A percentile compares a stretch with the other conserved stretches of the same genome.
phyloP scores from a whole-genome alignment of 1,140 invertebrate genomes.

The Condylostylus longicornis region DNA sequence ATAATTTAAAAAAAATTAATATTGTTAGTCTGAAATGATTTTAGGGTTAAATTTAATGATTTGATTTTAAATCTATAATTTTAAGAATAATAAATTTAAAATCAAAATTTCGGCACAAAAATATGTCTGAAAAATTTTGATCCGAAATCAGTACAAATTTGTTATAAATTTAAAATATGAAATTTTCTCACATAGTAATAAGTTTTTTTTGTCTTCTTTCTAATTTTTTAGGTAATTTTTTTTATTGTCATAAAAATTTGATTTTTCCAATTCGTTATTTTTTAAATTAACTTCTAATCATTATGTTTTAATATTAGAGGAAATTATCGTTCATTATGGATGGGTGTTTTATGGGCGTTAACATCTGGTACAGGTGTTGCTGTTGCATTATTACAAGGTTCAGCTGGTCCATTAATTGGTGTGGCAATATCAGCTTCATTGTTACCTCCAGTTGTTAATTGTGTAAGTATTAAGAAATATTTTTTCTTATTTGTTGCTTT shows the following conservation, averaged over 20 bases:
- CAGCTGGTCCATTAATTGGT: constrained; percentile 68
- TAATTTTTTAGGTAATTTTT: not conserved
- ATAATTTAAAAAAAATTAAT: too few relatives aligned
- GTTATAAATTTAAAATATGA: too few relatives aligned
- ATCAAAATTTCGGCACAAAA: too few relatives aligned
- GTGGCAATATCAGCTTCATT: constrained; percentile 79
- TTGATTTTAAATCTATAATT: too few relatives aligned
- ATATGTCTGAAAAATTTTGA: too few relatives aligned
- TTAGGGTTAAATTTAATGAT: too few relatives aligned
- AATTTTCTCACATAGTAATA: too few relatives aligned
- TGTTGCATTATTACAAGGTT: constrained; percentile 69
- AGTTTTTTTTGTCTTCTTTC: not conserved
- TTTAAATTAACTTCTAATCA: not conserved
- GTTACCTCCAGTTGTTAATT: constrained; percentile 74
- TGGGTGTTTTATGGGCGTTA: constrained; percentile 54
- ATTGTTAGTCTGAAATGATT: too few relatives aligned
- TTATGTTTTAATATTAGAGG: constrained; percentile 34
- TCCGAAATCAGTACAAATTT: too few relatives aligned
- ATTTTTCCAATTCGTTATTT: too few relatives aligned
- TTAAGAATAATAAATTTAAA: too few relatives aligned
- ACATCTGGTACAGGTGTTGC: constrained; percentile 66
- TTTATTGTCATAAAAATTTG: not conserved
- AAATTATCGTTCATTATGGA: constrained; percentile 52
- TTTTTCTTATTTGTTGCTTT: not conserved
- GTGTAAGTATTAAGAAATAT: constrained; percentile 39